Conservation (phyloP, 2,113 vertebrate genomes). For the Ameiurus melas region DNA sequence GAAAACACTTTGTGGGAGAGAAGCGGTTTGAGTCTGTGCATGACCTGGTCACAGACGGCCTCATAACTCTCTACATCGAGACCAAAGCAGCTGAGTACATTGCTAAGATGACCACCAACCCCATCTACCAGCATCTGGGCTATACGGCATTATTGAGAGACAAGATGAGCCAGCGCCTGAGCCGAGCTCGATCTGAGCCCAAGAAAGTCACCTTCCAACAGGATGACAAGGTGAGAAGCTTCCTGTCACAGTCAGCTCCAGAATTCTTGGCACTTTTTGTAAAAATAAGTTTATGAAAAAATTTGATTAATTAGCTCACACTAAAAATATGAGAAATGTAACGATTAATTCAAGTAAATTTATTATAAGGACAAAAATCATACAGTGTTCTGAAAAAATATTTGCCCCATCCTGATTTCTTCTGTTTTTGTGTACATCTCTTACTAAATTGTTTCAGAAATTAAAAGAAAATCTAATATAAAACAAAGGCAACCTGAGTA, state of each 20-base stretch:
- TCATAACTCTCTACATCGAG: constrained; percentile 97
- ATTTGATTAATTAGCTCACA: neutral
- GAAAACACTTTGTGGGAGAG: constrained; percentile 97
- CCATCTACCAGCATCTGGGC: constrained; percentile 95
- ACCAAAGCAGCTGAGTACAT: constrained; percentile 98
- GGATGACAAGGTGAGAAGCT: constrained; percentile 85
- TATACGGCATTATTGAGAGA: constrained; percentile 92
- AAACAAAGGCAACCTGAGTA: too few species aligned
- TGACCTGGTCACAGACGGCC: constrained; percentile 94
- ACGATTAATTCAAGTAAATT: neutral
- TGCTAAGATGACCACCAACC: constrained; percentile 98
- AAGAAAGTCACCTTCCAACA: constrained; percentile 83
- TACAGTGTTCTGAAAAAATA: too few species aligned
- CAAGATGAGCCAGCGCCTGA: constrained; percentile 85
- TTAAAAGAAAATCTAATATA: too few species aligned
- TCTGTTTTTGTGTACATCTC: too few species aligned
- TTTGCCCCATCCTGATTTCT: too few species aligned
- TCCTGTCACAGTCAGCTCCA: neutral
- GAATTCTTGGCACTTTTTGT: neutral
- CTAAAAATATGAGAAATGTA: neutral
- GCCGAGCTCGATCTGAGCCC: constrained; percentile 79
- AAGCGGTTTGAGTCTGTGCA: constrained; percentile 97
- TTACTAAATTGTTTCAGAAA: too few species aligned
- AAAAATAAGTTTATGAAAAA: neutral
- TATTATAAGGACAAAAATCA: neutral